Conservation (phyloP, 2,888 invertebrate species). For the Chymomyza procnemis region DNA sequence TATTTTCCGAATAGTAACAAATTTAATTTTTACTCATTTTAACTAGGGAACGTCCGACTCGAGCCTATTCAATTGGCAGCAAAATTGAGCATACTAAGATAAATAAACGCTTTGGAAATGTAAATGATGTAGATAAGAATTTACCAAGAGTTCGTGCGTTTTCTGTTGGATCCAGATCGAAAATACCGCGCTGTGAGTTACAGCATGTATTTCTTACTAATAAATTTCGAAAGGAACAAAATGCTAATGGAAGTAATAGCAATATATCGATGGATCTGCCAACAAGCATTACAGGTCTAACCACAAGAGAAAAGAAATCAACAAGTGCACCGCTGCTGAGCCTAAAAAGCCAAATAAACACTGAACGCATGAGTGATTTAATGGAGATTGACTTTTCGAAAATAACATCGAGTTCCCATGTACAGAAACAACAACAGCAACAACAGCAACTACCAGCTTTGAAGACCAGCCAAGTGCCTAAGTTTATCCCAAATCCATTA, state of each 20-base stretch:
- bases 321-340: conserved; percentile 85
- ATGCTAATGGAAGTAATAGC: conserved; percentile 56
- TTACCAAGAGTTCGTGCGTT: conserved; percentile 84
- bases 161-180: conserved; percentile 86
- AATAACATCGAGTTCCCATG: conserved; percentile 81
- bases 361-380: conserved; percentile 86
- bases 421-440: conserved; percentile 55
- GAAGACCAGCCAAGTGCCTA: conserved; percentile 30
- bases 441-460: conserved; percentile 16
- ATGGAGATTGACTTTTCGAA: conserved; percentile 89
- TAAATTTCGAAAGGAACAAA: conserved; percentile 46
- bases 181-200: conserved; percentile 77
- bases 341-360: conserved; percentile 79
- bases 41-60: conserved; percentile 81
- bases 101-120: conserved; percentile 79
- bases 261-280: conserved; percentile 57
- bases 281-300: conserved; percentile 4
- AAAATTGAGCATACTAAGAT: conserved; percentile 84
- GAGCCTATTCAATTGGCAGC: conserved; percentile 92
- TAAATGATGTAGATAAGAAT: conserved; percentile 78
- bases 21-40: neutral
- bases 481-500: conserved; percentile 23
- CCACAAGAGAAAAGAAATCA: conserved; percentile 80
- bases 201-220: conserved; percentile 71
- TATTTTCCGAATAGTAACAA: neutral